Evolutionary conservation across 1,140 invertebrate species (phyloP).

Genomic region (Diorhabda elongata): DNA sequence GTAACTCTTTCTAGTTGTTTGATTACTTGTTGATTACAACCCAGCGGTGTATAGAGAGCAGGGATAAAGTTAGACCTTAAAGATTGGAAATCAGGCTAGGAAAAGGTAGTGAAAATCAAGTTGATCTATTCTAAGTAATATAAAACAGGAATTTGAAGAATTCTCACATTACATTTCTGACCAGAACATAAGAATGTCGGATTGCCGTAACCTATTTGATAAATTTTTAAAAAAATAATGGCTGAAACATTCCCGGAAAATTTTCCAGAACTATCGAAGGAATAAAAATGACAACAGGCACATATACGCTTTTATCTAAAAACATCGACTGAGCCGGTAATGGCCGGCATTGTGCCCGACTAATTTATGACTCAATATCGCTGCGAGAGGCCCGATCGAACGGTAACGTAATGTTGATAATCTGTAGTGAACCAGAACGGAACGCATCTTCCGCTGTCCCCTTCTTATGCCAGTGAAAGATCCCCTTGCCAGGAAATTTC

Average conservation of each 20-base stretch:
- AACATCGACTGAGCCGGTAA: slow-evolving; percentile 34
- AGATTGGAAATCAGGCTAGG: too few species aligned
- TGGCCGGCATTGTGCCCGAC: slow-evolving; percentile 35
- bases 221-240: background rate
- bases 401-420: slow-evolving; percentile 36
- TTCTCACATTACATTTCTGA: background rate
- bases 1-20: too few species aligned
- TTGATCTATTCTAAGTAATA: background rate
- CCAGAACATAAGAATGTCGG: background rate
- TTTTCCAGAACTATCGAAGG: background rate
- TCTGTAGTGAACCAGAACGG: slow-evolving; percentile 36
- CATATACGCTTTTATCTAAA: slow-evolving; percentile 31
- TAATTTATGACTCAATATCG: slow-evolving; percentile 39
- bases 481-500: slow-evolving; percentile 9
- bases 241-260: background rate
- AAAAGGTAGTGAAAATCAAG: too few species aligned
- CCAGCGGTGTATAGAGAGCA: too few species aligned
- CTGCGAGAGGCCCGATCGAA: slow-evolving; percentile 30
- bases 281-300: slow-evolving; percentile 12
- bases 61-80: too few species aligned
- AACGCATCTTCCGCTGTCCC: slow-evolving; percentile 19
- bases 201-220: background rate
- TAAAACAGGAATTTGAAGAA: background rate
- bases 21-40: too few species aligned
- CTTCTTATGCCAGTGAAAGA: background rate